Conservation (phyloP, 2,888 invertebrate genomes). For the Acanthosepion pharaonis region DNA sequence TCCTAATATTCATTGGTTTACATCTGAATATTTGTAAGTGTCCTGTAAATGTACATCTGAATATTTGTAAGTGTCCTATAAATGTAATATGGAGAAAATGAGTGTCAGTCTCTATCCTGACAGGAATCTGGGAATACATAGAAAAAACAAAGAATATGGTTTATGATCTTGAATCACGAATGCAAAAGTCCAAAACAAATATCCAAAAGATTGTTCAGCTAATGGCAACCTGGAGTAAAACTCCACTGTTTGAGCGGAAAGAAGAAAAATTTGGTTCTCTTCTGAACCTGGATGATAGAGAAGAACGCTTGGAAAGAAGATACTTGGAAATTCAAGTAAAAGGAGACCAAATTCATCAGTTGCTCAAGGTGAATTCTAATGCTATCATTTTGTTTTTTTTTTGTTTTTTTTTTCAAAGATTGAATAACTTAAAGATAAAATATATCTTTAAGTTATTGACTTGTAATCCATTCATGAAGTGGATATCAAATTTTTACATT, state of each 20-base stretch:
- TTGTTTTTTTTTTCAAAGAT: not conserved
- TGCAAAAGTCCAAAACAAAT: conserved; percentile 89
- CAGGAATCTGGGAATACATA: conserved; percentile 88
- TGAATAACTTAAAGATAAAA: not conserved
- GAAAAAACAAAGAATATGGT: conserved; percentile 85
- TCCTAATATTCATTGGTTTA: not conserved
- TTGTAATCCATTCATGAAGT: too few species aligned
- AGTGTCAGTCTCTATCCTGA: conserved; percentile 55
- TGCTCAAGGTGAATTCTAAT: conserved; percentile 78
- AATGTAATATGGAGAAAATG: not conserved
- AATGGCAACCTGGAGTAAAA: conserved; percentile 87
- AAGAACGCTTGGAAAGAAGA: conserved; percentile 85
- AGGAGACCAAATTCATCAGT: conserved; percentile 82
- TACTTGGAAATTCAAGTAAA: conserved; percentile 85
- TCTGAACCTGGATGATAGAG: conserved; percentile 86
- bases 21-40: not conserved
- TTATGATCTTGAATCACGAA: conserved; percentile 84
- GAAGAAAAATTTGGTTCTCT: conserved; percentile 89
- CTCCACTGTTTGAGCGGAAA: conserved; percentile 90
- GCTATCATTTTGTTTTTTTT: not conserved
- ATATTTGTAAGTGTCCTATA: not conserved
- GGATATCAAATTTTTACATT: too few species aligned
- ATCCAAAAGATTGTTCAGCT: conserved; percentile 84
- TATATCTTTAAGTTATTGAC: not conserved
- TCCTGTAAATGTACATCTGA: not conserved